Base-by-base conservation (phyloP, 1,140 invertebrate genomes). In the Drosophila nigrodunni region DNA sequence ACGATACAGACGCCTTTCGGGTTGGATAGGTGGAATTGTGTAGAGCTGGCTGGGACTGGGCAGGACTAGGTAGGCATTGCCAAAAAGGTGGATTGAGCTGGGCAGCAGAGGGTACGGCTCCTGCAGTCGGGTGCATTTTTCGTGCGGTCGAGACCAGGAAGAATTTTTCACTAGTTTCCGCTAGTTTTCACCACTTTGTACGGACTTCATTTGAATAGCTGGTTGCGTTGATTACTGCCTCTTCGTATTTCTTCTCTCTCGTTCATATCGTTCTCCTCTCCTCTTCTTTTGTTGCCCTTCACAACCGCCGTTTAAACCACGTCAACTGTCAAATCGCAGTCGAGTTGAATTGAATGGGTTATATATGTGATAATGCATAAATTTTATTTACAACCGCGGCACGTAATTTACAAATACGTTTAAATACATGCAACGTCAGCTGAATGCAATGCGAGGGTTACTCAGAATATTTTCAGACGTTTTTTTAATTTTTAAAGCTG, bases 361-460 rank as follows among this genome's bases (percentile, higher is more conserved):
- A 87, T 87, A 76, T 80, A 87, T 87, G 78, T 80, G 75, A 87
- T 87, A 82, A 79, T 82, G 77, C 77, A 72, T 57, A 87, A 74
- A 77, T 77, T 79, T 68, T 74, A 87, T 79, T 82, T 74, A 81
- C 76, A 80, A 6, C 39, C 37, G 46, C 68, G 41, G 75, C 82
- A 73, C 72, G 58, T 62, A 62, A 62, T 76, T 44, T 39, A 67
- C 49, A 69, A 15, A 15, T 15, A 15, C 15, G 15, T 62, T 80
- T 80, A 69, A 73, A 71, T 62, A 47, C 34, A 50, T 43, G 62
- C 74, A 52, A 13, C n/a, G n/a, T 21, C 25, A 34, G 7, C n/a
- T 18, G n/a, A n/a, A 54, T 13, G 21, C 35, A 75, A 43, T 77
- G 52, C 64, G 77, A 80, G 77, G 66, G 73, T n/a, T 3, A 57